Conservation (phyloP, 2,113 vertebrate genomes). For the Corvus cornix region DNA sequence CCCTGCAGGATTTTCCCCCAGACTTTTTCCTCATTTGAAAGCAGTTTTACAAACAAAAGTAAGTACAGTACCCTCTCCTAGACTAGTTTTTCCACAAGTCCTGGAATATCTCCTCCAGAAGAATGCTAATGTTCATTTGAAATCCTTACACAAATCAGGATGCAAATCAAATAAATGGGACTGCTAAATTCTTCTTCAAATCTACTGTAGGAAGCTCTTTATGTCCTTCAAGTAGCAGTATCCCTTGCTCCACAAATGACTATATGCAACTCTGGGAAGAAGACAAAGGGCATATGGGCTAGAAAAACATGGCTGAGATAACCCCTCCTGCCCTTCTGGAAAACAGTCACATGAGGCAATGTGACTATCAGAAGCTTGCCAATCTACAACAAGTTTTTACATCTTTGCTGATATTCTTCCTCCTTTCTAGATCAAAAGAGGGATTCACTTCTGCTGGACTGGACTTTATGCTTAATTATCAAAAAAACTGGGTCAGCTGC, state of each 20-base stretch:
- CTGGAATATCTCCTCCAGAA: neutral
- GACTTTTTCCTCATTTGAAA: neutral
- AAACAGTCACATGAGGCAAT: neutral
- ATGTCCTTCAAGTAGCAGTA: neutral
- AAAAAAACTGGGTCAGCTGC: neutral
- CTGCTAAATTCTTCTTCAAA: neutral
- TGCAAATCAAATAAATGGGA: neutral
- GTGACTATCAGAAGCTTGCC: neutral
- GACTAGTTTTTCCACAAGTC: neutral
- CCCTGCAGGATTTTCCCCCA: neutral
- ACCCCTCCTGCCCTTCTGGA: neutral
- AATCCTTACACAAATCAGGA: slow-evolving; percentile 4
- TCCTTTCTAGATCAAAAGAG: neutral
- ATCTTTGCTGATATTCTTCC: neutral
- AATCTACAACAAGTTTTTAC: neutral
- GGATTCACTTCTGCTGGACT: neutral
- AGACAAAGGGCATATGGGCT: neutral
- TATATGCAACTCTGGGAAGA: neutral
- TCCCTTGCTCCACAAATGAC: neutral
- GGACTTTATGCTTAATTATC: neutral
- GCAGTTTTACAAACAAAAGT: neutral
- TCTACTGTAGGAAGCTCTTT: neutral
- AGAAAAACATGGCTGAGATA: neutral
- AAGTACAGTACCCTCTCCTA: neutral
- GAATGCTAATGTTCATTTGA: neutral